A percentile compares a stretch with the other conserved stretches of the same genome.
Evolutionary conservation across 2,797 vertebrate genomes (phyloP).

Genomic region (Pampus argenteus): DNA sequence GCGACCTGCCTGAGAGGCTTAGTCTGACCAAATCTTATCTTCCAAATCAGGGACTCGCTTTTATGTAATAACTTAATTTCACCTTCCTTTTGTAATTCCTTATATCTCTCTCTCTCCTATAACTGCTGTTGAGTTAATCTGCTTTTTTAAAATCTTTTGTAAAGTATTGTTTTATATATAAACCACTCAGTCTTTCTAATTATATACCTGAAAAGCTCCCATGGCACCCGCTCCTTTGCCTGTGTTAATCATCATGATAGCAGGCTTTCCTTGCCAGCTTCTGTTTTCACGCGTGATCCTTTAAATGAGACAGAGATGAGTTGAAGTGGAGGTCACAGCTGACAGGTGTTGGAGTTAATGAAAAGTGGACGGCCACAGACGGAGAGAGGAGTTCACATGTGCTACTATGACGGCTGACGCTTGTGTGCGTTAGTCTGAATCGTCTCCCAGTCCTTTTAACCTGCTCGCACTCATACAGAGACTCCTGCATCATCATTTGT

Average conservation of each 20-base stretch:
- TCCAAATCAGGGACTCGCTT: slow-evolving; percentile 6
- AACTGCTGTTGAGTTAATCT: background rate
- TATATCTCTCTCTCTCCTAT: background rate
- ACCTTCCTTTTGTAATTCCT: background rate
- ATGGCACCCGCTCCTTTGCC: slow-evolving; percentile 22
- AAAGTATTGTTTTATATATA: background rate
- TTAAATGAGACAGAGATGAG: slow-evolving; percentile 10
- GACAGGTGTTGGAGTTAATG: slow-evolving; percentile 48
- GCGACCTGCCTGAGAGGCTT: slow-evolving; percentile 20
- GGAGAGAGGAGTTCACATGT: slow-evolving; percentile 23
- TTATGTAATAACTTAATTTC: background rate
- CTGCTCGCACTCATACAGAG: background rate
- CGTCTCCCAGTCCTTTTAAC: background rate
- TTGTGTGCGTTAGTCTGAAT: slow-evolving; percentile 20
- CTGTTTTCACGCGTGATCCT: slow-evolving; percentile 7
- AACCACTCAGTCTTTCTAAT: slow-evolving; percentile 6
- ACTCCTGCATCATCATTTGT: background rate
- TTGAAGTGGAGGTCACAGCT: slow-evolving; percentile 41
- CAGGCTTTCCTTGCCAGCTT: slow-evolving; percentile 17
- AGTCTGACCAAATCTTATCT: slow-evolving; percentile 23
- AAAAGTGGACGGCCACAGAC: slow-evolving; percentile 21
- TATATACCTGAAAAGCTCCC: slow-evolving; percentile 7
- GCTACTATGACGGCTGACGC: slow-evolving; percentile 4
- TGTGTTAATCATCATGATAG: slow-evolving; percentile 24
- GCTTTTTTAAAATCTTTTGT: background rate